Evolutionary conservation across 2,888 invertebrate genomes (phyloP).

Genomic region (Drosophila aldrichi): DNA sequence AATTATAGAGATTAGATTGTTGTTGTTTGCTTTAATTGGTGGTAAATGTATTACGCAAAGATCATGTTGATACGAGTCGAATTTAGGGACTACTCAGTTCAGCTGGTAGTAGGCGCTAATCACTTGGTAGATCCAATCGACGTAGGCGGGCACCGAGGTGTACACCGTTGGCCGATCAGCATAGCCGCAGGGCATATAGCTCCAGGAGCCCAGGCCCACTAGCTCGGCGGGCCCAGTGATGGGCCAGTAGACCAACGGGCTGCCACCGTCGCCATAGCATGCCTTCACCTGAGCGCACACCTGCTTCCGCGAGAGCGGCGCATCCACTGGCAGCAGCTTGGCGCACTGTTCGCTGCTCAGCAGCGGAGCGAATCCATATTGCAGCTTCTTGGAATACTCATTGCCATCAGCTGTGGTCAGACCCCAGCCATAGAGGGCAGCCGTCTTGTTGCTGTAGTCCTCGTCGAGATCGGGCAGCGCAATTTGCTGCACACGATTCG

Average conservation of each 20-base stretch:
- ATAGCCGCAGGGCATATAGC: conserved; percentile 79
- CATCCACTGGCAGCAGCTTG: conserved; percentile 58
- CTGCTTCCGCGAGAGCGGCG: conserved; percentile 62
- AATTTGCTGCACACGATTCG: conserved; percentile 81
- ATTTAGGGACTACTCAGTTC: conserved; percentile 34
- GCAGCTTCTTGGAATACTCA: conserved; percentile 67
- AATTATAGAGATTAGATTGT: conserved; percentile 44
- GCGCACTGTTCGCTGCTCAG: conserved; percentile 54
- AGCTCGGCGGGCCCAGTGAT: conserved; percentile 64
- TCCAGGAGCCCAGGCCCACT: conserved; percentile 75
- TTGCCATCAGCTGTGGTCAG: conserved; percentile 57
- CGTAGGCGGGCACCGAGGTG: conserved; percentile 62
- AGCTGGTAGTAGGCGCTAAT: conserved; percentile 75
- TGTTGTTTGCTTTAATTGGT: conserved; percentile 45
- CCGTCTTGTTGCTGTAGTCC: conserved; percentile 58
- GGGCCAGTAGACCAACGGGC: conserved; percentile 75
- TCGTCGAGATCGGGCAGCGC: conserved; percentile 81
- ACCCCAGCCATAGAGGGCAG: conserved; percentile 77
- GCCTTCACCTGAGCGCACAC: conserved; percentile 70
- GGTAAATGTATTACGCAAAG: conserved; percentile 48
- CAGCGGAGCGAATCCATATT: conserved; percentile 63
- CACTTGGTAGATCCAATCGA: conserved; percentile 75
- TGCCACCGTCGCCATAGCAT: conserved; percentile 81
- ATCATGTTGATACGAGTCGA: conserved; percentile 4
- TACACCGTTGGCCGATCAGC: conserved; percentile 71